A percentile compares a stretch with the other conserved stretches of the same genome.
phyloP scores from a whole-genome alignment of 2,797 vertebrate species.

The Tiaroga cobitis region DNA sequence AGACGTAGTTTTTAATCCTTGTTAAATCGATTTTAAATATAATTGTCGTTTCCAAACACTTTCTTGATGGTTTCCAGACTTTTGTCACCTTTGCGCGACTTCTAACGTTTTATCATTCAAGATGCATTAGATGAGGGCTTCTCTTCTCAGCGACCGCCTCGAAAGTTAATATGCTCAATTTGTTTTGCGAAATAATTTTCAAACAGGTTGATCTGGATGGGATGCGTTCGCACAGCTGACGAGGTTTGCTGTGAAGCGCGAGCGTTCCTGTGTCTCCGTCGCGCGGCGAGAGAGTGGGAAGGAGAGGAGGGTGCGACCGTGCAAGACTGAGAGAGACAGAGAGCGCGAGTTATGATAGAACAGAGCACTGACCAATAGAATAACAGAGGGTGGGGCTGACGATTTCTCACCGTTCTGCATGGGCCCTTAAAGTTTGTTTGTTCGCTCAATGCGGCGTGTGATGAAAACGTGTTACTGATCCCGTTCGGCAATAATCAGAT shows the following conservation, averaged over 20 bases:
- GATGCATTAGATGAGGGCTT: background rate
- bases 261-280: slow-evolving; percentile 37
- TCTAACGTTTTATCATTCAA: background rate
- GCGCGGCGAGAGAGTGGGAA: slow-evolving; percentile 48
- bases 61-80: slow-evolving; percentile 13
- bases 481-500: slow-evolving; percentile 76
- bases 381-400: slow-evolving; percentile 73
- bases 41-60: slow-evolving; percentile 5
- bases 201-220: background rate
- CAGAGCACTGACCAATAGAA: slow-evolving; percentile 77
- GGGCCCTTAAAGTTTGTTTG: slow-evolving; percentile 89
- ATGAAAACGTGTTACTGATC: slow-evolving; percentile 84
- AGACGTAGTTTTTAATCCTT: background rate
- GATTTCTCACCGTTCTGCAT: slow-evolving; percentile 78
- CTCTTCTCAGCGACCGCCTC: background rate
- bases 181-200: slow-evolving; percentile 17
- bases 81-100: background rate
- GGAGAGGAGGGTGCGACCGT: slow-evolving; percentile 27
- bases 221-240: slow-evolving; percentile 37
- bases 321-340: slow-evolving; percentile 34
- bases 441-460: slow-evolving; percentile 83
- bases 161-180: background rate
- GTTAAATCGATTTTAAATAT: background rate
- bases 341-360: slow-evolving; percentile 75
- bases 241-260: slow-evolving; percentile 28